Evolutionary conservation across 2,888 invertebrate genomes (phyloP), one percentile per base, ranked within the genome.

Genomic region (Hydraecia micacea): DNA sequence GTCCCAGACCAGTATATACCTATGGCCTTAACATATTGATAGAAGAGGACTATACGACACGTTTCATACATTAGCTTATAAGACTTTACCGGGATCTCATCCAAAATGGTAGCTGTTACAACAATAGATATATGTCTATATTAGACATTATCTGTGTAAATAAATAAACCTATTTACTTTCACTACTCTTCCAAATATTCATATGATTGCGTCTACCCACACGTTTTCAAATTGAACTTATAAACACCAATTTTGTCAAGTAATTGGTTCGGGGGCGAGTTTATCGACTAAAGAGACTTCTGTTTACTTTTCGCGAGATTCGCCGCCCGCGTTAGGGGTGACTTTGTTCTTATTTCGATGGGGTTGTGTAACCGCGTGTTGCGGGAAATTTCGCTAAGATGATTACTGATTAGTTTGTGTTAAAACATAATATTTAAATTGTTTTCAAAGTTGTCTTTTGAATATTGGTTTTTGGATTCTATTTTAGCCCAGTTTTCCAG

Each of bases 221-320:
- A 70, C 46, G 62, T 15, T 67, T n/a, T 32, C 60, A 75, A 77
- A 82, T 85, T 74, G 69, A 74, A 69, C 62, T 79, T 77, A 86
- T 72, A 83, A 83, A 79, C 66, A 83, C 67, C 80, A 77, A 79
- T 87, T 87, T 80, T 73, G 9, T 76, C 62, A 73, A 60, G 76
- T 82, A 73, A 87, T 88, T 83, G 77, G 49, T 69, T 88, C 13
- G 66, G 52, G 73, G 49, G 77, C 6, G 62, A 75, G 25, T 77
- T 80, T 79, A 71, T 49, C 25, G 63, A 70, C 71, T 72, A 39
- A 75, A 86, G 36, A 71, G 68, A 79, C 73, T 80, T 81, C 52
- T 83, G 63, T 86, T 83, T 79, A 86, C 66, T 72, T 86, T 84
- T 66, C 25, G 60, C 36, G 11, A 78, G 73, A 69, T 73, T 69